Percentiles rank a stretch among this genome's conserved stretches.
Evolutionary conservation across 2,113 vertebrate genomes (phyloP).

Genomic region (Scomber japonicus): DNA sequence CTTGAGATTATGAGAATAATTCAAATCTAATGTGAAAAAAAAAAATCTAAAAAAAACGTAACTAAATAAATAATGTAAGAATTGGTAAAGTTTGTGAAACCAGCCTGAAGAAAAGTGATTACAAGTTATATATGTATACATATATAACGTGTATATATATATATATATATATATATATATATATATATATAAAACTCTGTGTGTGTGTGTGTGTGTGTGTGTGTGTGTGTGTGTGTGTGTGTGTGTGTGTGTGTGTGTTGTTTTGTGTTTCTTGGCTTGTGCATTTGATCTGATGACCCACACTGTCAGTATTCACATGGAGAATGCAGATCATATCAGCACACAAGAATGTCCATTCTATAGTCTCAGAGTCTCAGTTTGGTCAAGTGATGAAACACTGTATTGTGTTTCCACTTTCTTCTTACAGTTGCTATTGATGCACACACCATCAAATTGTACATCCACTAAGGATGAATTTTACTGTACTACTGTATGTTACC

Average conservation of each 20-base stretch:
- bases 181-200: too few relatives aligned
- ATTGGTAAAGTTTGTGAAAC: too few relatives aligned
- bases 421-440: slow-evolving; percentile 6
- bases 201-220: too few relatives aligned
- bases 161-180: too few relatives aligned
- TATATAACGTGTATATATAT: too few relatives aligned
- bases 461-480: not conserved
- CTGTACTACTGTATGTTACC: not conserved
- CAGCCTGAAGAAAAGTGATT: too few relatives aligned
- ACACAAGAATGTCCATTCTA: slow-evolving; percentile 49
- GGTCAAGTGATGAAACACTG: slow-evolving; percentile 32
- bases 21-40: too few relatives aligned
- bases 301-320: slow-evolving; percentile 34
- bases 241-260: not conserved
- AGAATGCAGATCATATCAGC: slow-evolving; percentile 72
- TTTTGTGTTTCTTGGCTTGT: not conserved
- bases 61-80: too few relatives aligned
- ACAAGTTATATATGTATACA: too few relatives aligned
- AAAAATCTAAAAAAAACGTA: too few relatives aligned
- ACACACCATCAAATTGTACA: slow-evolving; percentile 2
- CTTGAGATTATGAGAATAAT: too few relatives aligned
- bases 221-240: too few relatives aligned
- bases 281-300: slow-evolving; percentile 30
- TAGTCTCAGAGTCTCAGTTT: slow-evolving; percentile 33
- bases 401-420: not conserved